A percentile compares a stretch with the other conserved stretches of the same genome.
phyloP scores from a whole-genome alignment of 2,888 invertebrate genomes.

The Villa cingulata region DNA sequence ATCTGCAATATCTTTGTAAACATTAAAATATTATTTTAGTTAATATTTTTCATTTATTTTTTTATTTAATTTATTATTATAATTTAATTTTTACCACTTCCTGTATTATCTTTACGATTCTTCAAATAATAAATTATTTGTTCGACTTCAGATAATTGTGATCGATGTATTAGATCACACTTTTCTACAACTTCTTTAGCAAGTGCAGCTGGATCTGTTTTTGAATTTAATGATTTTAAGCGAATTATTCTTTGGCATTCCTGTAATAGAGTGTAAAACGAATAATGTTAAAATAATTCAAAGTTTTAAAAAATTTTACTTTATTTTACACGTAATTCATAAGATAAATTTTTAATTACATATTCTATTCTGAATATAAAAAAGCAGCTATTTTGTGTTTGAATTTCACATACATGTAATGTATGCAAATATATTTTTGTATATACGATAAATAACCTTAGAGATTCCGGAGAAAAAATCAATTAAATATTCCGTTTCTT shows the following conservation, averaged over 20 bases:
- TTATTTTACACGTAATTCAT: no score
- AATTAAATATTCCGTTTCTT: no score
- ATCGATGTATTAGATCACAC: constrained; percentile 72
- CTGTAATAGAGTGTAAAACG: constrained; percentile 30
- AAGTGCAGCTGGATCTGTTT: constrained; percentile 63
- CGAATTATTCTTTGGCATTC: constrained; percentile 72
- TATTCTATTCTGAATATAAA: no score
- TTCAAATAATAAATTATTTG: constrained; percentile 78
- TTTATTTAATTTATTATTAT: constrained; percentile 6
- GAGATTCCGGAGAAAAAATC: no score
- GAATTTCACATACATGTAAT: no score
- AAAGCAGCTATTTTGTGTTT: no score
- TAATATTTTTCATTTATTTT: neutral
- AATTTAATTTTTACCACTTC: constrained; percentile 21
- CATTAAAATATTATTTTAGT: neutral
- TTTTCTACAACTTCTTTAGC: constrained; percentile 75
- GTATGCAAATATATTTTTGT: no score
- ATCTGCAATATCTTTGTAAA: constrained; percentile 24
- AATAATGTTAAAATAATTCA: no score
- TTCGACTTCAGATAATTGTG: constrained; percentile 70
- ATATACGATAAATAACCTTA: no score
- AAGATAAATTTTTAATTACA: no score
- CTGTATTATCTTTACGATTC: constrained; percentile 49
- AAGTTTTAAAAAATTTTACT: no score
- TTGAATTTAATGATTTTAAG: constrained; percentile 62